A percentile compares a stretch with the other conserved stretches of the same genome.
Evolutionary conservation across 1,140 invertebrate genomes (phyloP).

Genomic region (Eubasilissa regina): DNA sequence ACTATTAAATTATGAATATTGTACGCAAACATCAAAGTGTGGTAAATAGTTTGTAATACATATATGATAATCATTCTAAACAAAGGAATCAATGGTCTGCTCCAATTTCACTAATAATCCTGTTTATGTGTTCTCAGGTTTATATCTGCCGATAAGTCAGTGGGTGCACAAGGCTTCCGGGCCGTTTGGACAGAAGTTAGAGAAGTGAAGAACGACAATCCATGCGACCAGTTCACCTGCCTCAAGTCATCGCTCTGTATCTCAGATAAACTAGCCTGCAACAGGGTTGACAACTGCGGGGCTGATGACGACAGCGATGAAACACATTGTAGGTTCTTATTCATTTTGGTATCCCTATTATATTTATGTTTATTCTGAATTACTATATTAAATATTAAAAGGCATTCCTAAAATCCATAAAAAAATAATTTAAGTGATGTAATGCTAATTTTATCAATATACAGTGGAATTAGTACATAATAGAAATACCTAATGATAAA

Average conservation of each 20-base stretch:
- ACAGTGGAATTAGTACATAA: too few relatives aligned
- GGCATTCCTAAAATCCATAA: too few relatives aligned
- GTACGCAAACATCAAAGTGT: too few relatives aligned
- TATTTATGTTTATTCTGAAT: too few relatives aligned
- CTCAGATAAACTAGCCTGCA: conserved; percentile 82
- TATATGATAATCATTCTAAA: too few relatives aligned
- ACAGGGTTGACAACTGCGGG: conserved; percentile 86
- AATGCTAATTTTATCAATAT: too few relatives aligned
- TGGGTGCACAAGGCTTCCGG: conserved; percentile 82
- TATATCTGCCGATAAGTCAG: conserved; percentile 80
- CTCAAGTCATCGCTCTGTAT: conserved; percentile 84
- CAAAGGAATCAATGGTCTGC: too few relatives aligned
- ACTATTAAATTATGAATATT: too few relatives aligned
- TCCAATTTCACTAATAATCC: neutral
- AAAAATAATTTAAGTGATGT: too few relatives aligned
- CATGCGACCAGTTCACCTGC: conserved; percentile 57
- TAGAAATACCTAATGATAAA: too few relatives aligned
- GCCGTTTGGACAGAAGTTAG: conserved; percentile 92
- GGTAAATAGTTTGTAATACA: too few relatives aligned
- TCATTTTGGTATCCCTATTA: neutral
- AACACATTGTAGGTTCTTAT: conserved; percentile 81
- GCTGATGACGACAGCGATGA: conserved; percentile 85
- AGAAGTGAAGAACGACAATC: conserved; percentile 63
- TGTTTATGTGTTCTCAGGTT: conserved; percentile 70
- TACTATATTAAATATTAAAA: too few relatives aligned